phyloP scores from a whole-genome alignment of 1,140 invertebrate genomes.

The Drosophila jambulina region DNA sequence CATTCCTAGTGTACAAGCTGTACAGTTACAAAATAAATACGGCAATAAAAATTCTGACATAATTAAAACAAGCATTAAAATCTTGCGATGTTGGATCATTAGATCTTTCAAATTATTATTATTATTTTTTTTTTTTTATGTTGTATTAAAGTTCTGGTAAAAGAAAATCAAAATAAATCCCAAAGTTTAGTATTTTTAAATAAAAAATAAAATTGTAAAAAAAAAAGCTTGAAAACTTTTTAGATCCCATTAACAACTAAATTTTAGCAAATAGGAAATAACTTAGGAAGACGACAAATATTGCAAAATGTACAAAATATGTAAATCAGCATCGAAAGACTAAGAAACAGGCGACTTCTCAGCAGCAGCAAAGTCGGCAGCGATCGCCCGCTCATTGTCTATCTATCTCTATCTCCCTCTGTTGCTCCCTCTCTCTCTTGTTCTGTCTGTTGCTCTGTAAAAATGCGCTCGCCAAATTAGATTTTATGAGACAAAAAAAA shows the following conservation, averaged over 20 bases:
- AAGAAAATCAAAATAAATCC: neutral
- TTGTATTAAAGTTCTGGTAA: neutral
- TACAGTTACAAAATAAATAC: neutral
- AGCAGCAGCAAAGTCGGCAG: conserved; percentile 29
- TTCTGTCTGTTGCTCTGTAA: conserved; percentile 57
- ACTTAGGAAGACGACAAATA: neutral
- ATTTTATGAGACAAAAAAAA: conserved; percentile 82
- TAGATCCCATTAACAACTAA: no score
- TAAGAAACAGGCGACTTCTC: conserved; percentile 10
- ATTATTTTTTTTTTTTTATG: neutral
- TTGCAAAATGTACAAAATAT: neutral
- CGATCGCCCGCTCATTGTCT: conserved; percentile 45
- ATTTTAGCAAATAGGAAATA: conserved; percentile 2
- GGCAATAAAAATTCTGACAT: no score
- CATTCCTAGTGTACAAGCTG: neutral
- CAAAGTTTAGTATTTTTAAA: neutral
- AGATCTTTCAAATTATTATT: no score
- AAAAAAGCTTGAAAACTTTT: neutral
- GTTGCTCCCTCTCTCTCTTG: conserved; percentile 13
- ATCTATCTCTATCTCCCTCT: conserved; percentile 18
- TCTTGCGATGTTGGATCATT: neutral
- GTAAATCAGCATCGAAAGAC: neutral
- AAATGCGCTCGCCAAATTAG: conserved; percentile 78
- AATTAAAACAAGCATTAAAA: neutral
- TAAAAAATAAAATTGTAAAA: no score